phyloP scores from a whole-genome alignment of 2,113 vertebrate species.

The Strix aluco region DNA sequence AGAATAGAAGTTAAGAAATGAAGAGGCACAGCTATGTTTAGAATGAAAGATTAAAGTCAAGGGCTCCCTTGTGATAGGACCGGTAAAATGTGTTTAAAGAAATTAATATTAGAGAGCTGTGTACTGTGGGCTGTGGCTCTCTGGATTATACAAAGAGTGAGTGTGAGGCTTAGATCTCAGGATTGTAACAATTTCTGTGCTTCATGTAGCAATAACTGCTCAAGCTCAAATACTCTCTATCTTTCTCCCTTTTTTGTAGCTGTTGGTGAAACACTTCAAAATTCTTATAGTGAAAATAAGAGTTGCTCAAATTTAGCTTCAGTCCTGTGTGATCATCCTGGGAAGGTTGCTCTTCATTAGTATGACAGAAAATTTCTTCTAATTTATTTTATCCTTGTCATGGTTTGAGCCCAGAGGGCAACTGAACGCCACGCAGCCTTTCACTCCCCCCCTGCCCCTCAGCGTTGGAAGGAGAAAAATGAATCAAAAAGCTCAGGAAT shows the following conservation, averaged over 20 bases:
- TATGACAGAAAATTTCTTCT: neutral
- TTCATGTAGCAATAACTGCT: neutral
- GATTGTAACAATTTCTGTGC: neutral
- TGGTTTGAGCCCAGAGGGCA: too few species aligned
- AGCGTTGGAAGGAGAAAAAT: too few species aligned
- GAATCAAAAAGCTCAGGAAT: too few species aligned
- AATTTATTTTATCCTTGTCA: neutral
- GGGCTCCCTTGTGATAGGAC: neutral
- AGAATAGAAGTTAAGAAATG: neutral
- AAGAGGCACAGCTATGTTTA: neutral
- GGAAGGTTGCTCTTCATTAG: neutral
- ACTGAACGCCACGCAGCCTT: too few species aligned
- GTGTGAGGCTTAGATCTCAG: neutral
- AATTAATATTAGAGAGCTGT: neutral
- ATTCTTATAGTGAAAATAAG: neutral
- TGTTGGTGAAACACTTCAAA: neutral
- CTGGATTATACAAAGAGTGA: neutral
- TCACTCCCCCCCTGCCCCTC: too few species aligned
- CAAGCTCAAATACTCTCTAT: neutral
- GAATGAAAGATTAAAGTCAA: neutral
- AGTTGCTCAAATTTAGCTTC: neutral
- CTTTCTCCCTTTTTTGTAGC: neutral
- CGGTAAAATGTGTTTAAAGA: neutral
- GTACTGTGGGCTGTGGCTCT: neutral
- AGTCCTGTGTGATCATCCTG: neutral